Conservation (phyloP, 1,140 invertebrate species). For the Antheraea pernyi region DNA sequence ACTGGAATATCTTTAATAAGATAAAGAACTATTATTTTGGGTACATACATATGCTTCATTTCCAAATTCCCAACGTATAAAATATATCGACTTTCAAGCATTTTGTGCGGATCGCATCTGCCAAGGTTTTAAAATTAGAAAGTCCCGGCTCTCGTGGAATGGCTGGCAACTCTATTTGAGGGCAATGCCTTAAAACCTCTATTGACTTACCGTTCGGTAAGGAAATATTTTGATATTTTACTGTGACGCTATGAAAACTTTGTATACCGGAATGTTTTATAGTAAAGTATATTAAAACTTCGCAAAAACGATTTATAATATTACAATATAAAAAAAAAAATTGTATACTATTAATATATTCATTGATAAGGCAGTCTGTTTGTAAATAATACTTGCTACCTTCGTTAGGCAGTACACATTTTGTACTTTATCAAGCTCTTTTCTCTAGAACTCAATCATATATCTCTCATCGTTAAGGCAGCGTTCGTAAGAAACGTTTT, state of each 20-base stretch:
- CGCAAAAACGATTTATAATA: constrained; percentile 8
- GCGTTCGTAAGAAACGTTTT: too few species aligned
- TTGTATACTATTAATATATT: background rate
- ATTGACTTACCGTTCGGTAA: constrained; percentile 69
- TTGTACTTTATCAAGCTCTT: too few species aligned
- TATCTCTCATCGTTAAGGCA: too few species aligned
- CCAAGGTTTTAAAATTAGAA: background rate
- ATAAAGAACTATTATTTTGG: too few species aligned
- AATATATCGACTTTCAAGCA: background rate
- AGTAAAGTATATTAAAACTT: constrained; percentile 11
- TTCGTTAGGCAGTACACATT: too few species aligned
- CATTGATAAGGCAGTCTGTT: too few species aligned
- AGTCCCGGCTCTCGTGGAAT: constrained; percentile 46
- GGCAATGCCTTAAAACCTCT: constrained; percentile 72
- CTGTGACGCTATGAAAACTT: constrained; percentile 59
- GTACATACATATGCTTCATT: too few species aligned
- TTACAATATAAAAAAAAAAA: background rate
- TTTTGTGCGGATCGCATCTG: background rate
- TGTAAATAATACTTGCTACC: too few species aligned
- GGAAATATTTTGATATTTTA: constrained; percentile 65
- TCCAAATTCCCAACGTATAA: too few species aligned
- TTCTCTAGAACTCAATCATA: too few species aligned
- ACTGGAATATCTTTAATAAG: too few species aligned
- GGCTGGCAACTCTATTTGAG: constrained; percentile 38
- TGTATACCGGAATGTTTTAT: constrained; percentile 27